Evolutionary conservation across 2,113 vertebrate genomes (phyloP), one percentile per base, ranked within the genome.

Genomic region (Phaethon lepturus): DNA sequence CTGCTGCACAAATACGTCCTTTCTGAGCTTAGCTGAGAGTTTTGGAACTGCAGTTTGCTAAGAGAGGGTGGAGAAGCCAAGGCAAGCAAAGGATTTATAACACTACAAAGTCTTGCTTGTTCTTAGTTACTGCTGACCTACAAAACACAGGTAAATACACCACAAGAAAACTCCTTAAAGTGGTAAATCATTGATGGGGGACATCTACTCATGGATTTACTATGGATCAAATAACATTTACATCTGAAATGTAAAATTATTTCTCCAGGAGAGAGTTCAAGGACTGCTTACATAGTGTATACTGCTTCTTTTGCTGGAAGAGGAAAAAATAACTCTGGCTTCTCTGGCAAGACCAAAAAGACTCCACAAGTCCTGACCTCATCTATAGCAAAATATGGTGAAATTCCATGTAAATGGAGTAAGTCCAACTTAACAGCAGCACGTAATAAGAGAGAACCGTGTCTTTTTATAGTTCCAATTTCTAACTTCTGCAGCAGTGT

Each of bases 31-130:
- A 71, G 38, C 67, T 78, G 45, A 71, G 35, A 67, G 58, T 35
- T 86, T 79, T 52, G 50, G 77, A 88, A 38, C 31, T 66, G 71
- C 45, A 79, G 50, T 90, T 94, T 96, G 84, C 62, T 73, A 60
- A 76, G 17, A 64, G 47, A 59, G 58, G 78, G 69, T 85, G 67
- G 71, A 82, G 58, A 76, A 88, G 71, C 66, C 81, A 83, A 88
- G 75, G 77, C 74, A 93, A 96, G 89, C 91, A 93, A 85, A 95
- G 80, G 75, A 92, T 97, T 97, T 96, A 73, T 24, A 96, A 40
- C 16, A 19, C n/a, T 29, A 40, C 25, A 26, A 79, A 76, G 50
- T 73, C 59, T 97, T 95, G 84, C 80, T 95, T 22, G 2, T 97
- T 97, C 97, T 88, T 50, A 69, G 49, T 75, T 93, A 77, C n/a